Percentiles rank a stretch among this genome's conserved stretches.
Conservation (phyloP, 2,797 vertebrate genomes). For the Smutsia gigantea region DNA sequence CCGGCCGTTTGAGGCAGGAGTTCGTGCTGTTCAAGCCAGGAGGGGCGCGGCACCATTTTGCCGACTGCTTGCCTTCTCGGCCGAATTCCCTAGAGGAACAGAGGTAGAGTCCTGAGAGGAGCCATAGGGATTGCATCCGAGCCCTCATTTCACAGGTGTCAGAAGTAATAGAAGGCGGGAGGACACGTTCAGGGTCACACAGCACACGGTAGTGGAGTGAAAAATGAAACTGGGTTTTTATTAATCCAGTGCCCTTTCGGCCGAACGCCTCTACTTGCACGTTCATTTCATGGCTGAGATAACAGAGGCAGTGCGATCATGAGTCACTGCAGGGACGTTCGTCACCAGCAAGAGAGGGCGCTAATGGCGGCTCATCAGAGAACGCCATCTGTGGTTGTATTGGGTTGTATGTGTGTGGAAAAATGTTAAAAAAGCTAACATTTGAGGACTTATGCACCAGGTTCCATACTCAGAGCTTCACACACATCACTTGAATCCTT, state of each 20-base stretch:
- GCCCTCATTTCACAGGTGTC: neutral
- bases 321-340: neutral
- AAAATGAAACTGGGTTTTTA: neutral
- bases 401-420: neutral
- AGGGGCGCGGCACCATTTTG: conserved; percentile 73
- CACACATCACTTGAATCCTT: neutral
- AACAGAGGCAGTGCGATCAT: neutral
- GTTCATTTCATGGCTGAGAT: neutral
- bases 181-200: neutral
- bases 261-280: neutral
- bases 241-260: neutral
- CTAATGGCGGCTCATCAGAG: neutral
- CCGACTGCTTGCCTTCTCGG: neutral
- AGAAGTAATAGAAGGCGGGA: neutral
- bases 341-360: neutral
- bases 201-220: fast-evolving
- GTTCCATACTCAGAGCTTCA: neutral
- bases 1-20: conserved; percentile 65
- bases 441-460: neutral
- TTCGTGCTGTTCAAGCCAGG: neutral
- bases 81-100: neutral
- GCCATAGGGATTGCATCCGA: neutral
- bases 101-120: neutral
- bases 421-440: neutral
- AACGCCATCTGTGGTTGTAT: neutral